Conservation (phyloP, 2,113 vertebrate genomes). For the Verasper variegatus region DNA sequence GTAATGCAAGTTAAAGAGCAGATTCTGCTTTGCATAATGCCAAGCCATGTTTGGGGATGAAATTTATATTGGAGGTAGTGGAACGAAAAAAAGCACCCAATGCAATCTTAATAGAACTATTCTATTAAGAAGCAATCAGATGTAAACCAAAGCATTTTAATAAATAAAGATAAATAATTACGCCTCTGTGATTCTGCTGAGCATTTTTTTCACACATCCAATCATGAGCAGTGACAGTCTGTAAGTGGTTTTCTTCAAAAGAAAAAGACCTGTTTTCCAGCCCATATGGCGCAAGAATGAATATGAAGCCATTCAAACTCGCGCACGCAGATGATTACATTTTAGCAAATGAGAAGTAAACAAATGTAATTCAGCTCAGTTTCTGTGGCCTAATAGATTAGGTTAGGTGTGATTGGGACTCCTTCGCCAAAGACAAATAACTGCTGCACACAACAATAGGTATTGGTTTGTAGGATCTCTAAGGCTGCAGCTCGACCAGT, state of each 20-base stretch:
- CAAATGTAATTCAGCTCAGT: background rate
- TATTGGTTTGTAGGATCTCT: too few species aligned
- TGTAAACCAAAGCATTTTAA: conserved; percentile 50
- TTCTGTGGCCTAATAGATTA: background rate
- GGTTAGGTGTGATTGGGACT: background rate
- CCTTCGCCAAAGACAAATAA: background rate
- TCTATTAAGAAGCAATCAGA: conserved; percentile 54
- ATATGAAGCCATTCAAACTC: conserved; percentile 29
- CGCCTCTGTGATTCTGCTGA: conserved; percentile 26
- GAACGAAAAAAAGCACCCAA: conserved; percentile 17
- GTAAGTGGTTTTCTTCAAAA: conserved; percentile 34
- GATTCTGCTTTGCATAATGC: conserved; percentile 40
- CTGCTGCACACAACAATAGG: too few species aligned
- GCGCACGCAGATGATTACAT: conserved; percentile 5
- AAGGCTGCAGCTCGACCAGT: too few species aligned
- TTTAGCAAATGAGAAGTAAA: conserved; percentile 7
- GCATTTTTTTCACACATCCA: conserved; percentile 25
- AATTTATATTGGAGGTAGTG: conserved; percentile 25
- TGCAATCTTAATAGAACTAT: conserved; percentile 45
- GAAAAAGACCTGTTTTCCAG: conserved; percentile 40
- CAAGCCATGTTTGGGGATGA: conserved; percentile 4
- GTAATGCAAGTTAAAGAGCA: conserved; percentile 44
- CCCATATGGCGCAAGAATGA: conserved; percentile 38
- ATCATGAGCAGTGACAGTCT: conserved; percentile 38
- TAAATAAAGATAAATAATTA: conserved; percentile 58